A percentile compares a stretch with the other conserved stretches of the same genome.
These are phyloP conservation scores for Cossypha heuglini DNA, from an alignment of 2,797 vertebrate genomes.

Conservation along the genomic window DNA sequence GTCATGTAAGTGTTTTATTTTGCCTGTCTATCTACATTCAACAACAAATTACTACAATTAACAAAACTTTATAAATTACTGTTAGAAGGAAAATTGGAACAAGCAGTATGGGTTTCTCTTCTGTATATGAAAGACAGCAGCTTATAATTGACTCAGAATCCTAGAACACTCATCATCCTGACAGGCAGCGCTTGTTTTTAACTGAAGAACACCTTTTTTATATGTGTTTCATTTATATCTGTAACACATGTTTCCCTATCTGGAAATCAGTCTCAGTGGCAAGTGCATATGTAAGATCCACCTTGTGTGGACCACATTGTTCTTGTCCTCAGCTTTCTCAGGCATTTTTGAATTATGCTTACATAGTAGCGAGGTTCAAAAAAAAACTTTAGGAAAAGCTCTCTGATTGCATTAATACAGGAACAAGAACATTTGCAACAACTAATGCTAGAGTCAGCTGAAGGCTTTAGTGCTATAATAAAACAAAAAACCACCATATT, in stretches of 20 bases:
- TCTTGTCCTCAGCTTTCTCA: neutral
- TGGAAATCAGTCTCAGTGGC: slow-evolving; percentile 25
- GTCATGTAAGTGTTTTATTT: neutral
- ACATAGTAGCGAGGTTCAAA: neutral
- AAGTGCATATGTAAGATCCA: neutral
- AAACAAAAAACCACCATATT: neutral
- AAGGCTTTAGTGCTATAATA: neutral
- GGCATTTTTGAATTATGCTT: neutral
- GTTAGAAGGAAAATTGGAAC: slow-evolving; percentile 2
- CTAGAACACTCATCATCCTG: slow-evolving; percentile 42
- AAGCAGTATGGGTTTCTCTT: neutral
- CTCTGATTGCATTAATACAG: neutral
- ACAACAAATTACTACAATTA: neutral
- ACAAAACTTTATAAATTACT: slow-evolving; percentile 18
- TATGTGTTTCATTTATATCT: slow-evolving; percentile 48
- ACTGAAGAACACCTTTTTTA: slow-evolving; percentile 35
- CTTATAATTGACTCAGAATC: slow-evolving; percentile 46
- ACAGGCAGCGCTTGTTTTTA: slow-evolving; percentile 53
- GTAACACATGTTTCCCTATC: slow-evolving; percentile 39
- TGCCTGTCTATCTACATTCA: neutral
- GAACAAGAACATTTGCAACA: neutral
- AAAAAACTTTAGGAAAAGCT: slow-evolving; percentile 8
- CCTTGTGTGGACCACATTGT: neutral
- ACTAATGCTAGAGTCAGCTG: neutral
- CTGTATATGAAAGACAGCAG: neutral